Conservation (phyloP, 1,140 invertebrate species). For the Zaprionus kolodkinae region DNA sequence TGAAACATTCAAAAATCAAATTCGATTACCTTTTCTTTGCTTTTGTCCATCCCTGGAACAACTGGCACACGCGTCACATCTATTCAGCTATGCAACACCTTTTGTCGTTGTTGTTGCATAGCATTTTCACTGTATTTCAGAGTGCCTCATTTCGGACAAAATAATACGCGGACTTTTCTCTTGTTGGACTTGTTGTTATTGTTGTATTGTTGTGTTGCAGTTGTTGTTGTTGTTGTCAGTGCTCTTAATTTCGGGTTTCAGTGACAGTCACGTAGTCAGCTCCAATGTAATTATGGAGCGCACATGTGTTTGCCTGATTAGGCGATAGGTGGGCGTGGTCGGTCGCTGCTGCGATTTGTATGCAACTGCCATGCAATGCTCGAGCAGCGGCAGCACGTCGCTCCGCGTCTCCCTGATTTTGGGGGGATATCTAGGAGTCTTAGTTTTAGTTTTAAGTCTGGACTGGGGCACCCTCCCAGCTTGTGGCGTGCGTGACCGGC, state of each 20-base stretch:
- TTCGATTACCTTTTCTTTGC: not conserved
- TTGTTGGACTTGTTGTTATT: constrained; percentile 27
- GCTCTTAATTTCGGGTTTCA: constrained; percentile 80
- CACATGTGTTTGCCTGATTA: constrained; percentile 82
- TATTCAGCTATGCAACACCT: constrained; percentile 65
- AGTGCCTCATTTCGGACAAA: constrained; percentile 59
- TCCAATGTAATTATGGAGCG: constrained; percentile 74
- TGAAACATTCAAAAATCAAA: not conserved
- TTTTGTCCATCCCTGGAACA: constrained; percentile 11
- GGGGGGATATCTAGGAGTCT: not conserved
- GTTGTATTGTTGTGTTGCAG: constrained; percentile 15
- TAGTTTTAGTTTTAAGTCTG: not conserved
- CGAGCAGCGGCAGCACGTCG: constrained; percentile 6
- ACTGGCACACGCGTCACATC: constrained; percentile 26
- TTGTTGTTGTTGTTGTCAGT: constrained; percentile 32
- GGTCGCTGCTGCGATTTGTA: constrained; percentile 56
- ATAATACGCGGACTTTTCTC: constrained; percentile 51
- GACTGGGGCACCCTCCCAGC: not conserved
- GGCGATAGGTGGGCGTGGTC: constrained; percentile 57
- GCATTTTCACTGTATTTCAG: constrained; percentile 18
- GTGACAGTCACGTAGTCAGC: constrained; percentile 66
- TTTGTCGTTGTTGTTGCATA: constrained; percentile 37
- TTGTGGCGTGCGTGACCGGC: constrained; percentile 64
- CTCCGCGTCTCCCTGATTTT: not conserved
- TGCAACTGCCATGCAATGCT: constrained; percentile 46